Conservation (phyloP, 53 echinoderm and acorn worm genomes). For the Hippasteria phrygiana region DNA sequence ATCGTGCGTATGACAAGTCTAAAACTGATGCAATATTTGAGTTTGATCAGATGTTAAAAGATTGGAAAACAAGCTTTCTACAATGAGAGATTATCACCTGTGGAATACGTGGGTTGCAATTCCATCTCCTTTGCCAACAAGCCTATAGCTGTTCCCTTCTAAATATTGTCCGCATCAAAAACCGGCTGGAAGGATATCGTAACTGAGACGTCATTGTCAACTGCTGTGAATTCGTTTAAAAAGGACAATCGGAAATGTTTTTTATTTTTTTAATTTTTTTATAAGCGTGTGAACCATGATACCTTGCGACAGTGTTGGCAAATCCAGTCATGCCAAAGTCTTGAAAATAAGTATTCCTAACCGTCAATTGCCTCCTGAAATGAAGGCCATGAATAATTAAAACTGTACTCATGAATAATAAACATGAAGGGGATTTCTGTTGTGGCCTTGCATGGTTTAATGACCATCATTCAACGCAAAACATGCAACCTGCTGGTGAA, state of each 20-base stretch:
- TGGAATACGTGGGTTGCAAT: not conserved
- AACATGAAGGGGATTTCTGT: not conserved
- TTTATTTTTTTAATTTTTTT: too few species aligned
- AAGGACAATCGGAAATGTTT: too few species aligned
- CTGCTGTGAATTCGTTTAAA: too few species aligned
- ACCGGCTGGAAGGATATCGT: too few species aligned
- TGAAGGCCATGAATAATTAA: not conserved
- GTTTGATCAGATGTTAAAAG: not conserved
- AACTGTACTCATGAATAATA: too few species aligned
- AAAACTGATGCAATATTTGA: not conserved
- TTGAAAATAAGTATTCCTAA: not conserved
- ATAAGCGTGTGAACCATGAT: not conserved
- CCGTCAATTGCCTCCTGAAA: not conserved
- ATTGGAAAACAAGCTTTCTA: too few species aligned
- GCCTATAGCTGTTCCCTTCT: too few species aligned
- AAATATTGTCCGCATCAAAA: too few species aligned
- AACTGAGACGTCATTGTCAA: too few species aligned
- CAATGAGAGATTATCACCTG: too few species aligned
- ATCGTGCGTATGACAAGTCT: not conserved
- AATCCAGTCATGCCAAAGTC: not conserved
- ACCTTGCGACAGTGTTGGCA: not conserved
- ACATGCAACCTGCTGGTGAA: not conserved
- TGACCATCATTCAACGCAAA: not conserved
- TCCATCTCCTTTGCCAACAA: too few species aligned
- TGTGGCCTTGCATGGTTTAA: not conserved